Evolutionary conservation across 2,797 vertebrate genomes (phyloP), one percentile per base, ranked within the genome.

Genomic region (Anableps anableps): DNA sequence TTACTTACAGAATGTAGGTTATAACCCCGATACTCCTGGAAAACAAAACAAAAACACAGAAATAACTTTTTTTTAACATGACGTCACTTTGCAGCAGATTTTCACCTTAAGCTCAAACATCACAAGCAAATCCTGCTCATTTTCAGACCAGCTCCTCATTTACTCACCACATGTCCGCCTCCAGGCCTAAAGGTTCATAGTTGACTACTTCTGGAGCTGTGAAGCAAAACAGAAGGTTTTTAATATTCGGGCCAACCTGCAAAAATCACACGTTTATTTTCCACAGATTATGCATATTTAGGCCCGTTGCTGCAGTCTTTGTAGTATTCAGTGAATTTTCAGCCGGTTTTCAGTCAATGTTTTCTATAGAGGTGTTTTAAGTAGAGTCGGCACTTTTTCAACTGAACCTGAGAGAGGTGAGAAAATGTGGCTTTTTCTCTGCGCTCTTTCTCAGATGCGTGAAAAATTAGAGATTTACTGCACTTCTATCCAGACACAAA

Each of bases 141-240:
- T 55, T 26, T 19, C 13, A 31, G 74, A 41, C 71, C 62, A 79
- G 85, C 2, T 43, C 66, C 78, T 55, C 77, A 51, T 74, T 79
- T 73, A 83, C 98, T 97, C 95, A 99, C 98, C 98, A 99, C 98
- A 99, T 99, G 94, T 99, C 98, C 70, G 98, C 98, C 95, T 99
- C 98, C 80, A 99, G 96, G 86, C 98, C 98, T 86, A 99, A 93
- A 60, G 98, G 97, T 80, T 99, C 98, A 90, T 99, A 99, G 95
- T 99, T 99, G 76, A 99, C 98, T 75, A 99, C 97, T 94, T 99
- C 98, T 87, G 98, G 98, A 96, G 98, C 98, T 99, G 95, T 41
- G 82, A 10, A n/a, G 17, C 19, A 21, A 64, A 79, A 77, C 31
- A 82, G 5, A 0, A 38, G 3, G 3, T 66, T 19, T 60, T 82